A percentile compares a stretch with the other conserved stretches of the same genome.
Evolutionary conservation across 2,113 vertebrate species (phyloP).

Genomic region (Mellivora capensis): DNA sequence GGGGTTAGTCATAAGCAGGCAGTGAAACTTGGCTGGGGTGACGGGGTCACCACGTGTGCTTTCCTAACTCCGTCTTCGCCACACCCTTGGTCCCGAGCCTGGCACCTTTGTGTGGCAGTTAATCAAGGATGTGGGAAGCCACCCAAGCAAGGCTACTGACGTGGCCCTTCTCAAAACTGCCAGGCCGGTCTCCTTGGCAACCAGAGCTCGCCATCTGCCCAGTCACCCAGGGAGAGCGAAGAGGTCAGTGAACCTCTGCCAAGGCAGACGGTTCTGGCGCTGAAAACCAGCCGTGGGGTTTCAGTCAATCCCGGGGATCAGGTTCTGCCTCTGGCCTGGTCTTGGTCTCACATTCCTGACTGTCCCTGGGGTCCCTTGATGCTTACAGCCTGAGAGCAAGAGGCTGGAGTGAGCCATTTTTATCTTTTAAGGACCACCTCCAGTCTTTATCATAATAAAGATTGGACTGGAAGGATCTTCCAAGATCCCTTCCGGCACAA

Average conservation of each 20-base stretch:
- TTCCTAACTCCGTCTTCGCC: background rate
- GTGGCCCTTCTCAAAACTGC: background rate
- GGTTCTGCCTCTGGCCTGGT: rapidly evolving
- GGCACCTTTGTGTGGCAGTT: background rate
- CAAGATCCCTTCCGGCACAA: background rate
- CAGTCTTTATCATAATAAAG: background rate
- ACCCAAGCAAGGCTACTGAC: background rate
- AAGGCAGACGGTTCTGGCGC: background rate
- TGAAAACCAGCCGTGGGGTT: background rate
- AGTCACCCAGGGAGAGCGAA: background rate
- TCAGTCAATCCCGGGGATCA: background rate
- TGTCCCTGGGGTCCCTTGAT: background rate
- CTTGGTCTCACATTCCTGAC: background rate
- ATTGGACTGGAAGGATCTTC: background rate
- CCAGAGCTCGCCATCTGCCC: background rate
- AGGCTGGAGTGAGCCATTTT: background rate
- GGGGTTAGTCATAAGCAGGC: background rate
- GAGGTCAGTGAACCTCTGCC: background rate
- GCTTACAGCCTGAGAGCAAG: background rate
- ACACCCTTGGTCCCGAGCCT: background rate
- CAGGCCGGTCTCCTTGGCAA: background rate
- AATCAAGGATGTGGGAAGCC: conserved; percentile 21
- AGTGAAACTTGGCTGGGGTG: background rate
- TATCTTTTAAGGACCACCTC: background rate
- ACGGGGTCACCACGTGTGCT: background rate